Evolutionary conservation across 2,797 vertebrate species (phyloP).

Genomic region (Acanthopagrus latus): DNA sequence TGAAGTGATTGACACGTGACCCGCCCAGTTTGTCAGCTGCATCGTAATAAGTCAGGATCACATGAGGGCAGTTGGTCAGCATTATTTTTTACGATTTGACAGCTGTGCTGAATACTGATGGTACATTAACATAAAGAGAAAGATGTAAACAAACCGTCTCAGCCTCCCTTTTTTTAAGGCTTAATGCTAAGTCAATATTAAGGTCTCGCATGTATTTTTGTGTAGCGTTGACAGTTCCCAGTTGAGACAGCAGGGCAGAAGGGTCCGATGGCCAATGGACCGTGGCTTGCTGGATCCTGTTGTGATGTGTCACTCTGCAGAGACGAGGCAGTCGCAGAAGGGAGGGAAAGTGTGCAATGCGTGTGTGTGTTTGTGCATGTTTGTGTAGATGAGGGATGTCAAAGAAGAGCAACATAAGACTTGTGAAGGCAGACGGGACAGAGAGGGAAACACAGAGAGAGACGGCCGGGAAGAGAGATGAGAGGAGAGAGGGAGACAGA

Average conservation of each 20-base stretch:
- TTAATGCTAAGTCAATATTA: slow-evolving; percentile 38
- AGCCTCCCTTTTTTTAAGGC: neutral
- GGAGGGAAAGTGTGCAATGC: slow-evolving; percentile 7
- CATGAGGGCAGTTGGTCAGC: neutral
- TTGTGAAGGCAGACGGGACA: slow-evolving; percentile 22
- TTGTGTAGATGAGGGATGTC: slow-evolving; percentile 10
- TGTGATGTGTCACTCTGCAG: slow-evolving; percentile 68
- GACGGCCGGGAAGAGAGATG: slow-evolving; percentile 16
- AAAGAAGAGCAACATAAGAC: slow-evolving; percentile 23
- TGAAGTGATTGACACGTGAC: neutral
- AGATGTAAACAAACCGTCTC: slow-evolving; percentile 28
- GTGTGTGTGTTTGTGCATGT: slow-evolving; percentile 2
- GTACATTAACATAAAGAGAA: slow-evolving; percentile 18
- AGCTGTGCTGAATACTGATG: slow-evolving; percentile 13
- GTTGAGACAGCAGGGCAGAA: slow-evolving; percentile 56
- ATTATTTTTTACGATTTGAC: slow-evolving; percentile 8
- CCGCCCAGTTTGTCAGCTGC: neutral
- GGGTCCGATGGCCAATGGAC: slow-evolving; percentile 50
- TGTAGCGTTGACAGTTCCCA: slow-evolving; percentile 51
- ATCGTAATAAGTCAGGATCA: neutral
- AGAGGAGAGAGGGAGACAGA: slow-evolving; percentile 6
- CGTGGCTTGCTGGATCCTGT: slow-evolving; percentile 56
- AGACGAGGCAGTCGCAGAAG: slow-evolving; percentile 23
- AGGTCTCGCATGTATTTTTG: slow-evolving; percentile 38
- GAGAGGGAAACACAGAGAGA: neutral